Base-by-base conservation (phyloP, 2,888 invertebrate genomes). In the Acrocera orbiculus region DNA sequence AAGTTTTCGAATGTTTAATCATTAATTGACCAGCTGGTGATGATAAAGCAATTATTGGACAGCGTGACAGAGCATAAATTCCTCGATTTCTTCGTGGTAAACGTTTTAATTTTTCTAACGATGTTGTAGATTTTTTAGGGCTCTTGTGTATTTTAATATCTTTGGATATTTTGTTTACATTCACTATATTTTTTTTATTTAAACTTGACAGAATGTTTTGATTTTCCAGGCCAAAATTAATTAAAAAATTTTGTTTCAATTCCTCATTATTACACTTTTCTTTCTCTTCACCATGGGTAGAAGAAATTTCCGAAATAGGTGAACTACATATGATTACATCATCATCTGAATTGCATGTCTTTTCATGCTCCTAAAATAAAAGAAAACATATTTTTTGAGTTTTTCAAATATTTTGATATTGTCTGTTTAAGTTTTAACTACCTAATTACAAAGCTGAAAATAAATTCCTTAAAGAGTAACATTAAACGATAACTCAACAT, bases 1-100 rank as follows among this genome's bases (percentile, higher is more conserved):
- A 53, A 34, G 57, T 51, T 46, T 65, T 65, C n/a, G 63, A 62
- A 27, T 61, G 58, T 43, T 61, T 63, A 11, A 62, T 51, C 35
- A 67, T 47, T 27, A 62, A 48, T 30, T 64, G 54, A 5, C 67
- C 67, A 19, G 65, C 65, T 10, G 66, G 66, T 20, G 66, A 67
- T 9, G 67, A 66, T 34, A 67, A 56, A 4, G 67, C 65, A 39
- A 67, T 66, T 28, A 60, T 54, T 10, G 63, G 56, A 43, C 61
- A 65, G 36, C 64, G 54, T 16, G 61, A 53, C 10, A 66, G 52
- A 19, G 61, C 61, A 42, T 54, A 53, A 7, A 61, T 54, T 13
- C 59, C 53, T 27, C 66, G 57, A 43, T 61, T 60, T 27, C 65
- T 56, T 23, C 62, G 49, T 10, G 57, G 54, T 37, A 57, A 44